Base-by-base conservation (phyloP, 2,888 invertebrate genomes). In the Ypsolopha sequella region DNA sequence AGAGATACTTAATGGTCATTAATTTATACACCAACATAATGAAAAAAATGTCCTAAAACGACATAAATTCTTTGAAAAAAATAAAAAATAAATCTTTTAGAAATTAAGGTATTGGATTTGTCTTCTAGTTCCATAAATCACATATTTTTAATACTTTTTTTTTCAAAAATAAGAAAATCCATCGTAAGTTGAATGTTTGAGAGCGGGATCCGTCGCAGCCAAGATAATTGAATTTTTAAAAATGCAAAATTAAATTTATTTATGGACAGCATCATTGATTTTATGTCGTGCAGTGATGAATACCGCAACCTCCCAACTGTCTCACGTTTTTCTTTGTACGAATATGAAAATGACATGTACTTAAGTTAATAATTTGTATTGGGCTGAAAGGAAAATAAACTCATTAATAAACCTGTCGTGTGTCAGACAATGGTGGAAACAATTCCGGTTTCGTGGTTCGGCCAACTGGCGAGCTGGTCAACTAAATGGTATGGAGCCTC, bases 371-470 rank as follows among this genome's bases (percentile, higher is more conserved):
- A 43, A 7, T 24, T 13, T n/a, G 14, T 6, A n/a, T 41, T 41
- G 34, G 35, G 14, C 24, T 39, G 41, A 49, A 41, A 11, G 14
- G 39, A 59, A 64, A 75, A 70, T 66, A 59, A 70, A 71, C 63
- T 66, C 60, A 62, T 71, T 61, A 76, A 77, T 73, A 64, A n/a
- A 71, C 64, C 65, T 61, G 65, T 60, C 58, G 60, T 67, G 62
- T 67, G 71, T 70, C 73, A 72, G 70, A 77, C 75, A 78, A 80
- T 73, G 67, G 66, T 63, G 63, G 61, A 67, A 63, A 47, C 60
- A 68, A 68, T 70, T 56, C 68, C 66, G 76, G 73, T 80, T 80
- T 76, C 76, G 77, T 72, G 75, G 76, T 75, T 65, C 62, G 56
- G 58, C 77, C 79, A 80, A 79, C 79, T 81, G 81, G 70, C 71